These are phyloP conservation scores for Acanthurus tractus DNA, from an alignment of 2,797 vertebrate genomes.

Conservation along the genomic window DNA sequence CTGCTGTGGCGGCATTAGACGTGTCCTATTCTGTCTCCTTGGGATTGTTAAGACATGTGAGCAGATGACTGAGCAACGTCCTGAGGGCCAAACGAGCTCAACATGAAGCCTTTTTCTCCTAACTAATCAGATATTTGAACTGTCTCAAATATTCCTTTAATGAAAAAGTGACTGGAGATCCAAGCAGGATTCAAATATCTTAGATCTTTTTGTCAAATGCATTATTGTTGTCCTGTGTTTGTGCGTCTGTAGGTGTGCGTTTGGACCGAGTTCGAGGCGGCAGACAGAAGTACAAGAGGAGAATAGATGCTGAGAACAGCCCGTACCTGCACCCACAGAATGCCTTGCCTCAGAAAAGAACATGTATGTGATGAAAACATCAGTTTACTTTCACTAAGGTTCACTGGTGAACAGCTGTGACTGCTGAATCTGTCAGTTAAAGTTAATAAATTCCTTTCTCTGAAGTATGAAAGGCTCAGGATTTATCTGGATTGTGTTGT, in stretches of 20 bases:
- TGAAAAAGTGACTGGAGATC: too few relatives aligned
- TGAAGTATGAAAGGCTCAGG: conserved; percentile 2
- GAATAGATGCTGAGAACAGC: conserved; percentile 95
- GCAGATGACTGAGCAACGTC: conserved; percentile 35
- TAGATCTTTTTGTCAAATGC: neutral
- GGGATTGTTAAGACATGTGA: conserved; percentile 29
- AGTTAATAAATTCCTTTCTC: conserved; percentile 9
- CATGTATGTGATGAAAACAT: conserved; percentile 84
- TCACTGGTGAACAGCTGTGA: neutral
- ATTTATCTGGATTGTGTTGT: neutral
- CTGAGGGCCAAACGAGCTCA: neutral
- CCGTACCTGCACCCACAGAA: conserved; percentile 93
- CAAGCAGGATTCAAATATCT: too few relatives aligned
- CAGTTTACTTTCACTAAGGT: neutral
- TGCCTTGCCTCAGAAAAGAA: conserved; percentile 93
- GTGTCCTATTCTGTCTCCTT: conserved; percentile 48
- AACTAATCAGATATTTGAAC: neutral
- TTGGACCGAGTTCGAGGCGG: conserved; percentile 97
- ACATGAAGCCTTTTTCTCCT: neutral
- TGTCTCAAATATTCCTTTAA: neutral
- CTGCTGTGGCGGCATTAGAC: conserved; percentile 47
- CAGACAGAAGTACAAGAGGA: conserved; percentile 98
- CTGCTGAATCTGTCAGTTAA: neutral
- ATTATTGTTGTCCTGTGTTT: conserved; percentile 35
- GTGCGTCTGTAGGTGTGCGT: conserved; percentile 89